These are phyloP conservation scores for Myodes glareolus DNA, from an alignment of 2,113 vertebrate species.

Conservation along the genomic window DNA sequence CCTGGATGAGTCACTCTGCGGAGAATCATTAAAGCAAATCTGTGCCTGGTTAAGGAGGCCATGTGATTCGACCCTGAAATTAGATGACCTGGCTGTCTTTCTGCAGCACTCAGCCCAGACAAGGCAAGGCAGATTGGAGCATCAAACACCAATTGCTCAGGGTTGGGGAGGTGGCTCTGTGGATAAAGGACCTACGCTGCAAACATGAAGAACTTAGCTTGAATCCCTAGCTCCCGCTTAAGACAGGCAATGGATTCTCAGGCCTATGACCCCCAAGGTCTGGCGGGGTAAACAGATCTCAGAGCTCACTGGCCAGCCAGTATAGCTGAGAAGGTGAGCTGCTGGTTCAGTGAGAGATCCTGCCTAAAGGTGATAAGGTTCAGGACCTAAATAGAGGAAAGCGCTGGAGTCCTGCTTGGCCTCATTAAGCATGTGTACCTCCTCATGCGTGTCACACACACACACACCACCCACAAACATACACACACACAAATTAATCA, in stretches of 20 bases:
- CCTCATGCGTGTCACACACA: not conserved
- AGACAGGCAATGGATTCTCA: not conserved
- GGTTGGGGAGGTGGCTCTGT: not conserved
- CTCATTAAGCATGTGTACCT: not conserved
- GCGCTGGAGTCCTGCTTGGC: no score
- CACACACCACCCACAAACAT: not conserved
- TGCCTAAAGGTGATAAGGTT: not conserved
- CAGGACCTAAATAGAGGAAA: not conserved
- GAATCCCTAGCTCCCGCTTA: not conserved
- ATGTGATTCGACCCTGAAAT: not conserved
- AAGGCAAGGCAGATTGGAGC: not conserved
- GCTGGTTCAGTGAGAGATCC: not conserved
- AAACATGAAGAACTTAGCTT: not conserved
- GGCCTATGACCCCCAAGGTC: not conserved
- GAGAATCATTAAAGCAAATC: conserved; percentile 60
- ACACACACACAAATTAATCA: no score
- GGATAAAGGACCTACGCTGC: not conserved
- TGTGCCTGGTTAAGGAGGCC: not conserved
- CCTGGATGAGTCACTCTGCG: conserved; percentile 54
- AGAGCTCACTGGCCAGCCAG: not conserved
- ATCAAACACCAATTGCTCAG: not conserved
- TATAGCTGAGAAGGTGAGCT: not conserved
- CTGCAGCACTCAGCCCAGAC: not conserved
- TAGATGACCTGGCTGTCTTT: not conserved
- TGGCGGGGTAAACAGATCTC: not conserved